A percentile compares a stretch with the other conserved stretches of the same genome.
phyloP scores from a whole-genome alignment of 2,113 vertebrate genomes.

The Calidris pugnax region DNA sequence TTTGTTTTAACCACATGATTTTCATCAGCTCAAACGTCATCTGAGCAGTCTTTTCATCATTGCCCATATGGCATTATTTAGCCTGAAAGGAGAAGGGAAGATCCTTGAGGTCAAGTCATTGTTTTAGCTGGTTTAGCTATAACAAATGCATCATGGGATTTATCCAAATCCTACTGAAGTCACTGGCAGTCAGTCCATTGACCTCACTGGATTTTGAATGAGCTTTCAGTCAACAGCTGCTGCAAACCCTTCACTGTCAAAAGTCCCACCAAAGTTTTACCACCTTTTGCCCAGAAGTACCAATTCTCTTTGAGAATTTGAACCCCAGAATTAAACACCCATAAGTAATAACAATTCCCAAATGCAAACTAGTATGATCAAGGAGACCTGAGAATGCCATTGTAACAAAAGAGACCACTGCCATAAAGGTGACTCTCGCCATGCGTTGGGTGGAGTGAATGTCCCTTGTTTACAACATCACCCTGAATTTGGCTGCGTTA shows the following conservation, averaged over 20 bases:
- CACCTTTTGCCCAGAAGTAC: neutral
- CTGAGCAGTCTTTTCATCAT: neutral
- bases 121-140: neutral
- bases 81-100: neutral
- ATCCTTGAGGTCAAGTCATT: neutral
- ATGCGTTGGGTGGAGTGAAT: accelerated
- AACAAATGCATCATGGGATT: neutral
- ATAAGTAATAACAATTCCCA: neutral
- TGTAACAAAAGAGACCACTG: neutral
- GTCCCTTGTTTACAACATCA: accelerated
- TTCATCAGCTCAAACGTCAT: neutral
- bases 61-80: neutral
- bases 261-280: neutral
- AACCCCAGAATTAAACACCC: neutral
- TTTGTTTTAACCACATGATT: neutral
- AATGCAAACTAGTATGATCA: neutral
- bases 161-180: neutral
- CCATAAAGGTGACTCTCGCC: accelerated
- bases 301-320: neutral
- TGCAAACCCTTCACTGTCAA: neutral
- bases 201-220: neutral
- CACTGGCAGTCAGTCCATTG: neutral
- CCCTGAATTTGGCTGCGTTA: accelerated
- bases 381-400: neutral
- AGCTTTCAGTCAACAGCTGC: neutral